These are phyloP conservation scores for Nothura maculosa DNA, from an alignment of 2,797 vertebrate species.

Conservation along the genomic window DNA sequence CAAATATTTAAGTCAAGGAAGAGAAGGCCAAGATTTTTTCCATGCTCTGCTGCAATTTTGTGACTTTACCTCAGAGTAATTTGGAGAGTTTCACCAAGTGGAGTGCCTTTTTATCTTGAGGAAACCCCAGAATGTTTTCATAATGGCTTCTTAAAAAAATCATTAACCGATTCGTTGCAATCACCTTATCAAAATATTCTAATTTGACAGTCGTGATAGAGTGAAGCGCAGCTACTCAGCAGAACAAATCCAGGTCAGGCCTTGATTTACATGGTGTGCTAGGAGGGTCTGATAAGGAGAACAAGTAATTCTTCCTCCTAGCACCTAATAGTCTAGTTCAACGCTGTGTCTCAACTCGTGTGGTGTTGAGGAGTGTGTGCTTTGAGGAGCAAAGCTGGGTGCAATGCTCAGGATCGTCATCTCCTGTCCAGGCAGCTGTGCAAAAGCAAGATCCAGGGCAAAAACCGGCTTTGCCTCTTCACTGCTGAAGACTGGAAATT, in stretches of 20 bases:
- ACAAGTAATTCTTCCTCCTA: background rate
- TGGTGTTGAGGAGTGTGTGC: conserved; percentile 4
- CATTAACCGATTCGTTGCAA: background rate
- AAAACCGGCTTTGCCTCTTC: background rate
- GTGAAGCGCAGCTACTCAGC: background rate
- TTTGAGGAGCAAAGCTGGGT: background rate
- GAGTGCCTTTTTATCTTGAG: background rate
- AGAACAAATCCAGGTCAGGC: conserved; percentile 36
- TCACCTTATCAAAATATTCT: background rate
- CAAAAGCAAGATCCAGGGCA: background rate
- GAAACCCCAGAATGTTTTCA: background rate
- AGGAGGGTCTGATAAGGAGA: conserved; percentile 54
- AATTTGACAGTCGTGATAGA: background rate
- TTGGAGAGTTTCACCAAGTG: background rate
- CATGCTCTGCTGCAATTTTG: background rate
- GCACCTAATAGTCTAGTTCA: conserved; percentile 8
- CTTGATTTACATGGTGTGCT: background rate
- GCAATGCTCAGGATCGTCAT: background rate
- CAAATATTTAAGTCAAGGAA: background rate
- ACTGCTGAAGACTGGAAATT: background rate
- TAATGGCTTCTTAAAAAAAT: background rate
- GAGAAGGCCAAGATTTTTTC: background rate
- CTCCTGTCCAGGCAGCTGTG: background rate
- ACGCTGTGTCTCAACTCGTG: conserved; percentile 9
- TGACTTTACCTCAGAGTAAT: background rate